Conservation (phyloP, 2,797 vertebrate genomes). For the Chloroceryle inda region DNA sequence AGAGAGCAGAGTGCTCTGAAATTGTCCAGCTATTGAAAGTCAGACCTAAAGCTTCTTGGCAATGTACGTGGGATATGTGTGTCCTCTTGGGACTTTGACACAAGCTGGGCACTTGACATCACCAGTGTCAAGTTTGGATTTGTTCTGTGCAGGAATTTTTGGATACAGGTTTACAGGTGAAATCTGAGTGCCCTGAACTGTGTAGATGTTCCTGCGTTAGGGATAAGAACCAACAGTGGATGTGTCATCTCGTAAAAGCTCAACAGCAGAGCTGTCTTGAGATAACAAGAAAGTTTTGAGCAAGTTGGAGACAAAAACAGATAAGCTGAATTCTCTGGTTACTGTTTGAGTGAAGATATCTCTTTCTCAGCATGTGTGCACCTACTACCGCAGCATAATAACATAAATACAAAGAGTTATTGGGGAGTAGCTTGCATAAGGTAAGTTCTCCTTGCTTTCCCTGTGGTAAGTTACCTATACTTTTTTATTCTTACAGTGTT, state of each 20-base stretch:
- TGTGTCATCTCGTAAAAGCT: neutral
- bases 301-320: neutral
- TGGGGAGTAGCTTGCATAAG: neutral
- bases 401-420: neutral
- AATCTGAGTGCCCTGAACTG: neutral
- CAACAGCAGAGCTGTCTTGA: fast-evolving
- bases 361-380: neutral
- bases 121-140: neutral
- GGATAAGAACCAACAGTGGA: neutral
- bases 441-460: neutral
- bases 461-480: neutral
- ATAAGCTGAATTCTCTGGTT: neutral
- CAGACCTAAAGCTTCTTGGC: neutral
- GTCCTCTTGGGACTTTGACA: neutral
- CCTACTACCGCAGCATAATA: neutral
- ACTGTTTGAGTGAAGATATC: neutral
- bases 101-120: neutral
- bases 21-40: neutral
- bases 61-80: neutral
- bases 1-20: neutral
- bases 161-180: neutral
- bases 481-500: neutral
- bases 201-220: neutral
- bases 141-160: neutral
- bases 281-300: neutral